Base-by-base conservation (phyloP, 23 tunicate genomes). In the Aplidium turbinatum region DNA sequence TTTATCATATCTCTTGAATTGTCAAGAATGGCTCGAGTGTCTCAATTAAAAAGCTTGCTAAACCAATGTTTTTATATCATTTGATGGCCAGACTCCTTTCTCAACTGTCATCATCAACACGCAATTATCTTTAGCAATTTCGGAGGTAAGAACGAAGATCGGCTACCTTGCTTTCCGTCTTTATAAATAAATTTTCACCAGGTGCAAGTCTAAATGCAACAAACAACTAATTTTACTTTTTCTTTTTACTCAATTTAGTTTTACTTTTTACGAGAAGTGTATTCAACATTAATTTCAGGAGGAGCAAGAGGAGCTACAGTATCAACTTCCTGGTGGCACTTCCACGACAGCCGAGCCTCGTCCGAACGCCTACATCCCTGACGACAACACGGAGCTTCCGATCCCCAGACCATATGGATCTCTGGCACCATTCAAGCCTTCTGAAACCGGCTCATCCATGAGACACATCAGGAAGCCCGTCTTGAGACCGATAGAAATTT, bases 351-450 rank as follows among this genome's bases (percentile, higher is more conserved):
- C 93, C 38, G 98, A 80, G 46, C 98, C 98, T 3, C 83, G 98
- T 24, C 98, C 98, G 24, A 93, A 93, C 61, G 98, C 98, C 1
- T 93, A 93, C 81, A 85, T 93, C n/a, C 98, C 98, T 2, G 88
- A 85, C 52, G 93, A 85, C 33, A 93, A 78, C 28, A 52, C 81
- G 26, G 89, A 78, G 57, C 47, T 93, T 27, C 93, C 93, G 1
- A 85, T 93, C 9, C 93, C 98, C 0, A 58, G 89, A 6, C 98
- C 98, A 13, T 93, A 93, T 70, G 98, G 98, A 9, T 62, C 88
- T 1, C 88, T 80, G 16, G 93, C 93, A 21, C 98, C 98, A 35
- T 93, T 93, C 85, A 93, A 93, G 66, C 98, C 98, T 4, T 74
- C 82, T 0, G 88, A 93, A 70, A 76, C 81, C 0, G 98, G 98